Percentiles rank a stretch among this genome's conserved stretches.
Conservation (phyloP, 2,113 vertebrate genomes). For the Takifugu bimaculatus region DNA sequence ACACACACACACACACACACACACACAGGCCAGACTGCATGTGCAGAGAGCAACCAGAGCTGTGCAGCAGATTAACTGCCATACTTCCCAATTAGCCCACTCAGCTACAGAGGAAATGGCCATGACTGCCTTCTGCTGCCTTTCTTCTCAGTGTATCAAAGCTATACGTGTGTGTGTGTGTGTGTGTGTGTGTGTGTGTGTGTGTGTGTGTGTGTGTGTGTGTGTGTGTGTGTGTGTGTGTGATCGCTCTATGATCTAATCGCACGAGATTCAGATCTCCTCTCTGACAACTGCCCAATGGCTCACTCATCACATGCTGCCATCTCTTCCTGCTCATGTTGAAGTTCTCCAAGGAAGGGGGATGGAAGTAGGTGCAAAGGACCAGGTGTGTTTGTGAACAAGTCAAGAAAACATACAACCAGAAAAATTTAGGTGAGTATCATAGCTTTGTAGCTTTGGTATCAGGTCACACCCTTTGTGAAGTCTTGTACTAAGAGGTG, state of each 20-base stretch:
- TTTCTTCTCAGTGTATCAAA: constrained; percentile 24
- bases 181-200: too few relatives aligned
- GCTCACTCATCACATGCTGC: constrained; percentile 44
- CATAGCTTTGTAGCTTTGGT: too few relatives aligned
- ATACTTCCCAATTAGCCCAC: constrained; percentile 56
- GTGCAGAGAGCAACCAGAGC: constrained; percentile 41
- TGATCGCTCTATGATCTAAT: constrained; percentile 49
- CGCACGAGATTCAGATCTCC: constrained; percentile 17
- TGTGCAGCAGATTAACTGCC: constrained; percentile 50
- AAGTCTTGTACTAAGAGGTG: too few relatives aligned
- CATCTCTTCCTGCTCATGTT: constrained; percentile 51
- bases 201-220: too few relatives aligned
- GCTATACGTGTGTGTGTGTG: not conserved
- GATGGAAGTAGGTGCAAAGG: not conserved
- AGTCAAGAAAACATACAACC: too few relatives aligned
- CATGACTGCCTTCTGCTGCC: constrained; percentile 48
- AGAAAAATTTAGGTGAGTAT: too few relatives aligned
- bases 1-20: constrained; percentile 3
- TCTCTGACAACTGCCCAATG: constrained; percentile 42
- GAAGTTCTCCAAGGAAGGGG: constrained; percentile 2
- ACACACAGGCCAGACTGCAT: constrained; percentile 19
- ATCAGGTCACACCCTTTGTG: too few relatives aligned
- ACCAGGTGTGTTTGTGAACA: too few relatives aligned
- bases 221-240: not conserved
- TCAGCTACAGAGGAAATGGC: constrained; percentile 55